Evolutionary conservation across 2,888 invertebrate genomes (phyloP), one percentile per base, ranked within the genome.

Genomic region (Rhimphoctona megacephalus): DNA sequence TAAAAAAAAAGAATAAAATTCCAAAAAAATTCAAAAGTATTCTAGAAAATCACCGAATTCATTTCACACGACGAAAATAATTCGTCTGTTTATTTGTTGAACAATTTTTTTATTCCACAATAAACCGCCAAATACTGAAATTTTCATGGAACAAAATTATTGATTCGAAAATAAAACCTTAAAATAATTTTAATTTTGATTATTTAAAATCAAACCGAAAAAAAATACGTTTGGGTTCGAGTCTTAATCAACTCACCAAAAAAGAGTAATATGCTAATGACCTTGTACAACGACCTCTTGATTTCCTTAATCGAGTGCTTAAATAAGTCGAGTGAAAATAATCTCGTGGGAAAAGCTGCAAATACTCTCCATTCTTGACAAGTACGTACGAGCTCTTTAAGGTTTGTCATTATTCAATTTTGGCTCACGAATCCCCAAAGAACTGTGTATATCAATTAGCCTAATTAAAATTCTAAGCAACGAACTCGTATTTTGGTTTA

Each of bases 331-430:
- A 69, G 61, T 30, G 57, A 73, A 77, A 73, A 73, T 39, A 49
- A 39, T 61, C 54, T 33, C 77, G 81, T 81, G 86, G 69, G 73
- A 86, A 77, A 33, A 61, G 43, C 39, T 11, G 67, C 43, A 57
- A 81, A 81, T 80, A 80, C 72, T 83, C 72, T 25, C 77, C 17
- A 36, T 36, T 6, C 33, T 8, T 54, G 70, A 11, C 43, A 22
- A 25, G 9, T 9, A n/a, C 19, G 52, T 36, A 17, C 19, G 3
- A 74, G 73, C 83, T 81, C 77, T 80, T 83, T 81, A 72, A 81
- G 81, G 83, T 70, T 14, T 80, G 80, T 83, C 83, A 66, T 61
- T 79, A 30, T 69, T 70, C 17, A 76, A 72, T 77, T 36, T 54
- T 25, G 33, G 22, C 46, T 19, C 22, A 17, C 30, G 19, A 49